These are phyloP conservation scores for Melieria picta DNA, from an alignment of 2,888 invertebrate genomes.

Conservation along the genomic window DNA sequence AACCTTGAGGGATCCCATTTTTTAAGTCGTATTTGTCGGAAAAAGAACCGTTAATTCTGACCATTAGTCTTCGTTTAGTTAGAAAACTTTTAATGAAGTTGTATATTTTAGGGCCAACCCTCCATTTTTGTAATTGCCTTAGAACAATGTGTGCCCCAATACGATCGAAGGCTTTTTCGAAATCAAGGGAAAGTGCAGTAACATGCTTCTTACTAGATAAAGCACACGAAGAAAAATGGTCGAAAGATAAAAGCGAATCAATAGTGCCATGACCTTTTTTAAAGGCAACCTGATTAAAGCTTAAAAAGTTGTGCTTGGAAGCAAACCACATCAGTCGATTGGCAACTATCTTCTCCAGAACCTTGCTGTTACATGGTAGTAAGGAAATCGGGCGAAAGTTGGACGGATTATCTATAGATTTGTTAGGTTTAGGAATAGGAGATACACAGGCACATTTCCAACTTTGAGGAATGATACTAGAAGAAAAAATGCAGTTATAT, in stretches of 20 bases:
- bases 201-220: no score
- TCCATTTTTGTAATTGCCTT: no score
- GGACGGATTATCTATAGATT: not conserved
- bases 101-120: slow-evolving; percentile 2
- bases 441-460: slow-evolving; percentile 1
- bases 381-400: no score
- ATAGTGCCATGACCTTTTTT: no score
- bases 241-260: no score
- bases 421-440: not conserved
- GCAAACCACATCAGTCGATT: not conserved
- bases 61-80: not conserved
- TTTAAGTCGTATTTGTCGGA: slow-evolving; percentile 8
- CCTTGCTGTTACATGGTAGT: not conserved
- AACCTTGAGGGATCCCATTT: not conserved
- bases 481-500: slow-evolving; percentile 1
- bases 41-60: not conserved
- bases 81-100: slow-evolving; percentile 3
- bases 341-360: not conserved
- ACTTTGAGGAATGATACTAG: slow-evolving; percentile 4
- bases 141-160: no score
- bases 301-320: no score
- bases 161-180: no score
- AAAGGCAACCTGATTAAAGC: no score
- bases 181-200: no score
- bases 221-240: no score